A percentile compares a stretch with the other conserved stretches of the same genome.
Evolutionary conservation across 1,140 invertebrate species (phyloP).

Genomic region (Eulimnadia texana): DNA sequence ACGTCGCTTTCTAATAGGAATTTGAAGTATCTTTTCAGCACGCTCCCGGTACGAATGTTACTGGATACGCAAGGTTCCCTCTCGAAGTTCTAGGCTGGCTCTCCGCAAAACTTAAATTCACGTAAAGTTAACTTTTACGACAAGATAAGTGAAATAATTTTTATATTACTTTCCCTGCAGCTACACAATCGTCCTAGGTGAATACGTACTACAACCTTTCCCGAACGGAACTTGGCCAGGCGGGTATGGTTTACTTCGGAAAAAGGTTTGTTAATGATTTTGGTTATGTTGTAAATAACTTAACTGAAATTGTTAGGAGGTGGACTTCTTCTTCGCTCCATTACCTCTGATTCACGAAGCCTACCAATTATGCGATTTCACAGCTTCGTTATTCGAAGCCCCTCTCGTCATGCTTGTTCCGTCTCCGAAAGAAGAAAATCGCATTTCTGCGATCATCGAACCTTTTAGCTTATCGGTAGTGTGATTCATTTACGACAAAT

Average conservation of each 20-base stretch:
- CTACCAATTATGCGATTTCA: not conserved
- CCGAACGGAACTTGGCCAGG: not conserved
- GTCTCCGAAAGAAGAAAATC: not conserved
- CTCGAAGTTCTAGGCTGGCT: no score
- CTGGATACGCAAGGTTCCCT: no score
- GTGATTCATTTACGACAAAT: no score
- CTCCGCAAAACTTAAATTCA: no score
- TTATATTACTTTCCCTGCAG: no score
- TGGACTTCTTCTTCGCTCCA: not conserved
- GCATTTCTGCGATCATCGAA: not conserved
- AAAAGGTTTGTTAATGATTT: not conserved
- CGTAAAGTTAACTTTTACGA: no score
- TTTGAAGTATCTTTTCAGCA: no score
- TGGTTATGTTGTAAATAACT: not conserved
- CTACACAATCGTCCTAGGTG: no score
- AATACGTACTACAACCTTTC: no score
- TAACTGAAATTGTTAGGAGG: not conserved
- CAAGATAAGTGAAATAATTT: no score
- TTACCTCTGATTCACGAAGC: not conserved
- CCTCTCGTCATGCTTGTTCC: not conserved
- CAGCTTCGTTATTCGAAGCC: not conserved
- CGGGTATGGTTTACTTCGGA: not conserved
- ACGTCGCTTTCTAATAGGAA: no score
- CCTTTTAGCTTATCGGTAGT: not conserved
- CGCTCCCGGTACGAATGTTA: no score